Base-by-base conservation (phyloP, 2,797 vertebrate species). In the Dendrocincla fuliginosa region DNA sequence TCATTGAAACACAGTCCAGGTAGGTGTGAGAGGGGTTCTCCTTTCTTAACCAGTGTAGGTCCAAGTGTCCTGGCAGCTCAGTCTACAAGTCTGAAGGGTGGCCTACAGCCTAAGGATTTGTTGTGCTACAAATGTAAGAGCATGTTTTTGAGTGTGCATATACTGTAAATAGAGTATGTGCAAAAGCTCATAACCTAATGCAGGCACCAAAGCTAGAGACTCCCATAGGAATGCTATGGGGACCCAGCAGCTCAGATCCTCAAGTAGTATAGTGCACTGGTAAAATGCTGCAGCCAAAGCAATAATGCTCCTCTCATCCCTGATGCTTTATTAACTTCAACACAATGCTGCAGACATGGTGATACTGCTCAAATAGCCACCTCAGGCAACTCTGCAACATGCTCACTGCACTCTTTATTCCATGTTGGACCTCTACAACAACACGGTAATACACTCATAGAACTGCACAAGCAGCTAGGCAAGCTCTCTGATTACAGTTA, bases 161-260 rank as follows among this genome's bases (percentile, higher is more conserved):
- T 52, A 32, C 33, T 60, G 41, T 27, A 50, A 67, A 22, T 0
- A 16, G 59, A 53, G 22, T 19, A 67, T 4, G 24, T 12, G 35
- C 35, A 81, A 46, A 59, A 79, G 10, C 6, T 52, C 27, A 41
- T 10, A n/a, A 46, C 32, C 20, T 22, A 33, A 33, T 4, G 47
- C n/a, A 75, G 70, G 27, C 39, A 32, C 10, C 27, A 20, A 11
- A 55, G 8, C 18, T 18, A 16, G 16, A 2, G 6, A 35, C 18
- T 50, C 35, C 59, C 22, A 3, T 1, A 32, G 0, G 19, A 82
- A 49, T 11, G 16, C 5, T 4, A 5, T 0, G 8, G 2, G 32
- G 20, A 30, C 2, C 6, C 20, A 53, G 46, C 37, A 85, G 82
- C 70, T 65, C 63, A 17, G 37, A 24, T 6, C 41, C 82, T 53